Base-by-base conservation (phyloP, 2,888 invertebrate species). In the Aethes cnicana region DNA sequence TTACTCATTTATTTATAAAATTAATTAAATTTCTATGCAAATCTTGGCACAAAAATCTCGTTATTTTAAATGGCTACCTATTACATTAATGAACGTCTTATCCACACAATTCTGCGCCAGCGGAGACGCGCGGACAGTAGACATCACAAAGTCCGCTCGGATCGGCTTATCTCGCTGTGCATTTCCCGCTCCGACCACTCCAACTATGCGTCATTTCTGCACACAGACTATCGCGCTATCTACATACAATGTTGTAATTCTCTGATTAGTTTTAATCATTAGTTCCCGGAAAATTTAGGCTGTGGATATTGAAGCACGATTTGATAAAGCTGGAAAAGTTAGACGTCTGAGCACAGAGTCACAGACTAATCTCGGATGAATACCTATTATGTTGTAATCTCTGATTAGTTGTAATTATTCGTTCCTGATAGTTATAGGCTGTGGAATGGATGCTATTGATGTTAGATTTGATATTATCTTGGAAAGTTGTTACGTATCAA, bases 81-180 rank as follows among this genome's bases (percentile, higher is more conserved):
- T 12, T 9, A 28, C 11, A 11, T 4, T 21, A 30, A 48, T 30
- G 23, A 12, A 36, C 12, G 58, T 17, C 63, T 11, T 63, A 57
- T 84, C 84, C 77, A 72, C 59, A 60, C 49, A 62, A 70, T 16
- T 17, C 17, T 8, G 41, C 63, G 17, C 2, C 16, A 62, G 56
- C 78, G 77, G 82, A 82, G 84, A 77, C 79, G 77, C 82, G 84
- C 84, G 85, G 86, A 86, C 86, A 84, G 83, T 81, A 84, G 85
- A 81, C 85, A 83, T 84, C 83, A 81, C 84, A 86, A 82, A 88
- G 87, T 86, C 87, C 85, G 85, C 69, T 85, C 71, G 77, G 78
- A 76, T 74, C 77, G 81, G 86, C 87, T 88, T 88, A 88, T 88
- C 88, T 78, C 81, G 72, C 80, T 72, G 72, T 78, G 84, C 86